These are phyloP conservation scores for Catamblyrhynchus diadema DNA, from an alignment of 2,797 vertebrate genomes.

Conservation along the genomic window DNA sequence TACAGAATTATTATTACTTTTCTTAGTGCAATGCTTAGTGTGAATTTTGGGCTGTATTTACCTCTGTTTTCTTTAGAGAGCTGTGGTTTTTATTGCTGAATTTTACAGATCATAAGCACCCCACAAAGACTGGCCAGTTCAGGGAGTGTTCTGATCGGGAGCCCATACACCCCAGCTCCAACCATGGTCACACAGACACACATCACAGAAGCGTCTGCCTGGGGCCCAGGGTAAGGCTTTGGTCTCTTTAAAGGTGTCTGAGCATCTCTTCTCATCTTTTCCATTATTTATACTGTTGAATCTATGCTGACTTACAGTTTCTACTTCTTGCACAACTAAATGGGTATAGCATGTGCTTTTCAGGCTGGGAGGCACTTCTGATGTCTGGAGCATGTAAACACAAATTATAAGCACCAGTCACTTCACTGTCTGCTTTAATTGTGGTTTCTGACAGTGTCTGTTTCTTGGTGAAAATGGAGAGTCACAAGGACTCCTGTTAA, in stretches of 20 bases:
- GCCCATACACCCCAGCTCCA: conserved; percentile 75
- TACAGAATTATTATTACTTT: background rate
- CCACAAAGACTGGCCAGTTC: conserved; percentile 81
- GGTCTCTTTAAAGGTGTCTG: background rate
- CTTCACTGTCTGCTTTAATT: background rate
- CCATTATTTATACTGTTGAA: background rate
- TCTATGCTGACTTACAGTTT: background rate
- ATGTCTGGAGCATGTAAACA: background rate
- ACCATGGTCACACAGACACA: conserved; percentile 84
- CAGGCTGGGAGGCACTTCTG: background rate
- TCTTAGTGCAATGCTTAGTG: background rate
- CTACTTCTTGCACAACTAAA: background rate
- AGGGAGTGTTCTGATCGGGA: conserved; percentile 82
- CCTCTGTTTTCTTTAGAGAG: background rate
- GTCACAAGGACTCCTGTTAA: background rate
- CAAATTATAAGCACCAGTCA: background rate
- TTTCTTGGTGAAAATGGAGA: background rate
- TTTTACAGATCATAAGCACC: conserved; percentile 84
- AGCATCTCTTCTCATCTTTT: background rate
- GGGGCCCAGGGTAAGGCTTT: conserved; percentile 81
- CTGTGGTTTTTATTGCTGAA: background rate
- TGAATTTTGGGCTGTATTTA: background rate
- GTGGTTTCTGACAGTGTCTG: background rate
- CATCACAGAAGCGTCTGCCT: conserved; percentile 77
- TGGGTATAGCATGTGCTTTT: background rate